Conservation (phyloP, 2,888 invertebrate genomes). For the Pollenia labialis region DNA sequence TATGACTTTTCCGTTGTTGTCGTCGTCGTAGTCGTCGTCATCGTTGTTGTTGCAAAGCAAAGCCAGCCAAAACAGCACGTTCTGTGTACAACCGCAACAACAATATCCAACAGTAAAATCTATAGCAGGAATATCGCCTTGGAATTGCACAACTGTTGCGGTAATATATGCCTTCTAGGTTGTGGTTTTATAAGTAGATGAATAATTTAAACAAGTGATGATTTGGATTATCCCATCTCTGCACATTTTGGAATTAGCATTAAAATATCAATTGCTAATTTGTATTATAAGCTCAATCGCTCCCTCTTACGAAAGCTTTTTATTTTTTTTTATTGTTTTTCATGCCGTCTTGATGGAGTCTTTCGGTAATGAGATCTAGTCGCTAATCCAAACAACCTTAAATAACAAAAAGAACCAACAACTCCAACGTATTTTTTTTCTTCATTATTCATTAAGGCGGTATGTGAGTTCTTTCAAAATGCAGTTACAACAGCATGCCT, state of each 20-base stretch:
- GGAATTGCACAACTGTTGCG: slow-evolving; percentile 71
- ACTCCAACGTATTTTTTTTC: slow-evolving; percentile 17
- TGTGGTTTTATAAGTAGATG: slow-evolving; percentile 70
- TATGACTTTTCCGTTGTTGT: slow-evolving; percentile 44
- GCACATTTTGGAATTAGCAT: slow-evolving; percentile 65
- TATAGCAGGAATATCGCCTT: slow-evolving; percentile 25
- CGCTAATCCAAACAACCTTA: slow-evolving; percentile 21
- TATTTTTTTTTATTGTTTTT: slow-evolving; percentile 3
- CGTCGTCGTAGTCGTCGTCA: slow-evolving; percentile 3
- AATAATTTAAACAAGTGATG: slow-evolving; percentile 72
- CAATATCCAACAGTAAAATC: slow-evolving; percentile 8
- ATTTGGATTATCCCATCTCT: slow-evolving; percentile 71
- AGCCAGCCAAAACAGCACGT: slow-evolving; percentile 55
- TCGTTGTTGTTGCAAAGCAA: slow-evolving; percentile 10
- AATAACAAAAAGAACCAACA: not conserved
- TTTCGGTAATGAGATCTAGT: slow-evolving; percentile 60
- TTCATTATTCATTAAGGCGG: slow-evolving; percentile 49
- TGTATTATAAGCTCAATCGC: slow-evolving; percentile 61
- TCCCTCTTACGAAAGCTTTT: slow-evolving; percentile 52
- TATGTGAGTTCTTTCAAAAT: slow-evolving; percentile 60
- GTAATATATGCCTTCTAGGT: slow-evolving; percentile 68
- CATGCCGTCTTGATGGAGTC: slow-evolving; percentile 48
- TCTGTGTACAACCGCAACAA: slow-evolving; percentile 51
- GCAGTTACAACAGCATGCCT: slow-evolving; percentile 51
- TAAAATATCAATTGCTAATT: slow-evolving; percentile 74